phyloP scores from a whole-genome alignment of 2,888 invertebrate genomes.

The Cordylochernes scorpioides region DNA sequence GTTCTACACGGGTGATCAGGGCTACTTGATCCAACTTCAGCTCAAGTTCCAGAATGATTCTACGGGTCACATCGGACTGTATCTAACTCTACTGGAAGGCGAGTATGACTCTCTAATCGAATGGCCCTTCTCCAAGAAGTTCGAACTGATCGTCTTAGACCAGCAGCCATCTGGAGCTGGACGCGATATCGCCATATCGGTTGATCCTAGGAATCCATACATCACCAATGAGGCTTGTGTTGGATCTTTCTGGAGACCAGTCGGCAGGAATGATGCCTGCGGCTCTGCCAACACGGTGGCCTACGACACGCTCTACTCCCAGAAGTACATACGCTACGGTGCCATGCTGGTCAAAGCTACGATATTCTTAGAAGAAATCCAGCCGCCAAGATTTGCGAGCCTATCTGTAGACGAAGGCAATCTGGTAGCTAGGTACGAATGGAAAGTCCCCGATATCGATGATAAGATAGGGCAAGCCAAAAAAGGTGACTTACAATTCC shows the following conservation, averaged over 20 bases:
- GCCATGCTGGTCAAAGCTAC: constrained; percentile 7
- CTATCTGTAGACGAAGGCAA: constrained; percentile 3
- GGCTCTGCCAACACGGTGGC: constrained; percentile 6
- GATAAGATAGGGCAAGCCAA: constrained; percentile 2
- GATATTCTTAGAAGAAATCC: constrained; percentile 6
- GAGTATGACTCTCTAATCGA: constrained; percentile 13
- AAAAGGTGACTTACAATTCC: constrained; percentile 3
- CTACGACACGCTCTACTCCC: constrained; percentile 8
- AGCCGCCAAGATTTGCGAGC: constrained; percentile 8
- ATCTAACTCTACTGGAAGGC: constrained; percentile 15
- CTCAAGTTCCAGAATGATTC: constrained; percentile 13
- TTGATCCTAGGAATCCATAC: constrained; percentile 6
- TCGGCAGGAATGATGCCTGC: constrained; percentile 9
- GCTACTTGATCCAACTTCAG: constrained; percentile 14
- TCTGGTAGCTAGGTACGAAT: constrained; percentile 5
- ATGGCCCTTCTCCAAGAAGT: constrained; percentile 16
- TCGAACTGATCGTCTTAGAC: constrained; percentile 6
- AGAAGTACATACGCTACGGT: constrained; percentile 10
- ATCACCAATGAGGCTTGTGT: constrained; percentile 8
- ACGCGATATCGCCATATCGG: constrained; percentile 4
- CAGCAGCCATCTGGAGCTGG: constrained; percentile 2
- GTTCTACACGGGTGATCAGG: constrained; percentile 16
- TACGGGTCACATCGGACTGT: constrained; percentile 12
- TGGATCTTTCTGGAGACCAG: constrained; percentile 10
- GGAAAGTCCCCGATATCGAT: constrained; percentile 6